Conservation (phyloP, 2,113 vertebrate species). For the Gambusia affinis region DNA sequence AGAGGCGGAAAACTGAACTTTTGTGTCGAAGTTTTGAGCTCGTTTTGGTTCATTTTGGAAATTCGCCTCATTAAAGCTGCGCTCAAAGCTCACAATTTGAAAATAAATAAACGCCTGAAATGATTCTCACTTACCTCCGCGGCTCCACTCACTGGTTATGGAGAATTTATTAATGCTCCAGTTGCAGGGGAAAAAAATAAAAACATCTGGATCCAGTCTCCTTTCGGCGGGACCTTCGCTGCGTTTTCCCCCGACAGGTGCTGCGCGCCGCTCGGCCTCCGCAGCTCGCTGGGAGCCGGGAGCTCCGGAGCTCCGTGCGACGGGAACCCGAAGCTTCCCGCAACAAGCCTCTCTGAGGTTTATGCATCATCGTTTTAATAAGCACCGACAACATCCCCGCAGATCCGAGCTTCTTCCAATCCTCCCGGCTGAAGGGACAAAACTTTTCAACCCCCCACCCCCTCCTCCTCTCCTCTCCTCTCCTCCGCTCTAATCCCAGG, state of each 20-base stretch:
- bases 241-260: constrained; percentile 67
- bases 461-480: constrained; percentile 71
- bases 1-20: constrained; percentile 21
- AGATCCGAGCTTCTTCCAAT: constrained; percentile 71
- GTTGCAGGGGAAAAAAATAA: constrained; percentile 2
- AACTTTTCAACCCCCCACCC: constrained; percentile 68
- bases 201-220: constrained; percentile 25
- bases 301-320: constrained; percentile 27
- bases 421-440: constrained; percentile 76
- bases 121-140: constrained; percentile 53
- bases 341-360: constrained; percentile 64
- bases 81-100: background rate
- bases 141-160: background rate
- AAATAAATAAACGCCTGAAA: background rate
- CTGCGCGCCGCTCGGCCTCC: constrained; percentile 39
- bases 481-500: constrained; percentile 84
- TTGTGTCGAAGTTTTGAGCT: background rate
- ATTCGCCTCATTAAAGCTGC: background rate
- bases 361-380: constrained; percentile 81
- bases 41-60: background rate
- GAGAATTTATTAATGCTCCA: background rate
- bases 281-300: constrained; percentile 2
- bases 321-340: constrained; percentile 30
- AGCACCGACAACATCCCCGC: constrained; percentile 77
- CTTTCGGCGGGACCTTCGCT: constrained; percentile 16